Evolutionary conservation across 1,140 invertebrate species (phyloP), one percentile per base, ranked within the genome.

Genomic region (Bombus ignitus): DNA sequence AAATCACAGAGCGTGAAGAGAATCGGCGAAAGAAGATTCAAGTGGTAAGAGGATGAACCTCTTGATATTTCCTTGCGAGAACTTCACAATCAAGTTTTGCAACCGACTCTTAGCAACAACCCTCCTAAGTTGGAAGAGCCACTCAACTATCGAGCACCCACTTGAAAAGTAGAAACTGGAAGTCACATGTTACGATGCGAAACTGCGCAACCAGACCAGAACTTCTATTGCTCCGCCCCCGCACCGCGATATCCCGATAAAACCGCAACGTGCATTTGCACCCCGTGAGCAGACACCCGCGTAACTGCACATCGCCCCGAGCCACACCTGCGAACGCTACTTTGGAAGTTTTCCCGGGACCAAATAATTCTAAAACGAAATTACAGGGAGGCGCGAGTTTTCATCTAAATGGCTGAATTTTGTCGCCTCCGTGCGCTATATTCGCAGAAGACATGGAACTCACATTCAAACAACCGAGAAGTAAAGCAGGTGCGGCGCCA

Each of bases 211-310:
- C 47, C 47, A 44, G 13, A 1, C 47, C 15, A 35, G 53, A 71
- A 84, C 47, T 84, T 84, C 75, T n/a, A 39, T 57, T 39, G 22
- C 57, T 22, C 62, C 13, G n/a, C 25, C 13, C n/a, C 13, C 53
- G 5, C 35, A 32, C 9, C 32, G 15, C 53, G 44, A 71, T 81
- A 53, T 73, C 53, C 57, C 59, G 70, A 81, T 73, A 71, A 73
- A 74, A 81, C 83, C 83, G 78, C 83, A 81, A 72, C 65, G 66
- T 71, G 82, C 65, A 79, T 71, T 84, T 66, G 82, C 82, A 79
- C 42, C 70, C 77, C 9, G 62, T 57, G 62, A 72, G 39, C 83
- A 66, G 13, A 22, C 76, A 62, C 8, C 35, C 42, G 25, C 53
- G 62, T 77, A 42, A 65, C 81, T 44, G 73, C 25, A 28, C 65